Conservation (phyloP, 2,888 invertebrate species). For the Ichneumoninae sp. region DNA sequence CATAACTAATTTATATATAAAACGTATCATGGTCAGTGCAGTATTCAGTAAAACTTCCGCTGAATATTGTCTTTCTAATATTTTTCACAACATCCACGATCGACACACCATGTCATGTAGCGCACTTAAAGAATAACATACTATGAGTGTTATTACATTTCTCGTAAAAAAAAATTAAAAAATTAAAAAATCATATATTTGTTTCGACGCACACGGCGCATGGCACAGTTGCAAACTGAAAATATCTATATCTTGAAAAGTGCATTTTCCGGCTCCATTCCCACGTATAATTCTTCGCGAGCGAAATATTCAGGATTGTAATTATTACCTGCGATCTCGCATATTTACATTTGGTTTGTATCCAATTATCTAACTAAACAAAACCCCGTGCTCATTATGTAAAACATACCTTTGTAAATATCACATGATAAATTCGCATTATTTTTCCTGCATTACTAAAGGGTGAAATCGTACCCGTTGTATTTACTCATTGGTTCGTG, state of each 20-base stretch:
- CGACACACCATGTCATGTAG: too few relatives aligned
- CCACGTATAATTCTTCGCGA: neutral
- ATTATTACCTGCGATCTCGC: slow-evolving; percentile 4
- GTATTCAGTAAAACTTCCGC: too few relatives aligned
- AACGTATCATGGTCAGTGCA: too few relatives aligned
- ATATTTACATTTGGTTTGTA: neutral
- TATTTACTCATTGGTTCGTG: neutral
- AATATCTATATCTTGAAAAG: neutral
- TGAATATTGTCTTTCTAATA: too few relatives aligned
- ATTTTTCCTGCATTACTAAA: neutral
- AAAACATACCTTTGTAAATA: neutral
- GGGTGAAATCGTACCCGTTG: neutral
- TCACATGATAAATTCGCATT: neutral
- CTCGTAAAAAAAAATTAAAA: too few relatives aligned
- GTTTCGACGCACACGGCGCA: neutral
- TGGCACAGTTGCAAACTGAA: neutral
- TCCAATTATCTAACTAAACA: neutral
- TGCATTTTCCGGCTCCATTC: neutral
- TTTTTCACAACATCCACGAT: too few relatives aligned
- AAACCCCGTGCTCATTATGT: neutral
- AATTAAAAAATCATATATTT: neutral
- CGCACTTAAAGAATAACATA: too few relatives aligned
- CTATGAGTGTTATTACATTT: too few relatives aligned
- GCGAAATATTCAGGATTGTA: slow-evolving; percentile 9
- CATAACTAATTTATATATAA: too few relatives aligned